A percentile compares a stretch with the other conserved stretches of the same genome.
These are phyloP conservation scores for Urocitellus parryii DNA, from an alignment of 2,113 vertebrate species.

Conservation along the genomic window DNA sequence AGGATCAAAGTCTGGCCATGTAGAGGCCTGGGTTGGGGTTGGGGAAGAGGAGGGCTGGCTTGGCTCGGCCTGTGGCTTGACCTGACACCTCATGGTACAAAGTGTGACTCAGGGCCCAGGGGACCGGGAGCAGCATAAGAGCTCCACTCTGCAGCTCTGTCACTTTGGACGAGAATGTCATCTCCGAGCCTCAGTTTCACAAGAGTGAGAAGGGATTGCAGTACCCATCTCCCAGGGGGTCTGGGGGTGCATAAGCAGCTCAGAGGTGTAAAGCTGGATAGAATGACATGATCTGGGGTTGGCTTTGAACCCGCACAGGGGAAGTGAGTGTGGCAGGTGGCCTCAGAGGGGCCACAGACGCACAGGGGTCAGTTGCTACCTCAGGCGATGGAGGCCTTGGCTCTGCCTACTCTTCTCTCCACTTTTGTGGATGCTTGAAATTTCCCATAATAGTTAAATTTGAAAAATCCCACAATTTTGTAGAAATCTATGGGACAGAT, in stretches of 20 bases:
- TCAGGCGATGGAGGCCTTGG: too few species aligned
- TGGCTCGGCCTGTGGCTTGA: background rate
- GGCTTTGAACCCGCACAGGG: too few species aligned
- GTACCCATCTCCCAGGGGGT: background rate
- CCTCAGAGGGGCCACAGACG: too few species aligned
- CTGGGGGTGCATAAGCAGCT: background rate
- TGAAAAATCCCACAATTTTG: background rate
- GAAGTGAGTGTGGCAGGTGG: too few species aligned
- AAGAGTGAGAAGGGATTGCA: background rate
- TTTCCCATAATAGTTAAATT: background rate
- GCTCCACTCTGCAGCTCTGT: background rate
- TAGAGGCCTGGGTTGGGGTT: too few species aligned
- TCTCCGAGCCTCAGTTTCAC: slow-evolving; percentile 15
- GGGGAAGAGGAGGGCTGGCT: background rate
- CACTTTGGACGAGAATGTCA: background rate
- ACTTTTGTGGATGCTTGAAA: background rate
- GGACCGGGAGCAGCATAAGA: too few species aligned
- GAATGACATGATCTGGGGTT: too few species aligned
- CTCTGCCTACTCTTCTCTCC: background rate
- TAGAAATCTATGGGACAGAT: too few species aligned
- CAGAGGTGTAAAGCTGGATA: background rate
- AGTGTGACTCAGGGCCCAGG: background rate
- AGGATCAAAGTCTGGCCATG: slow-evolving; percentile 67
- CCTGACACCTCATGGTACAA: fast-evolving
- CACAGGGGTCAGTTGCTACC: too few species aligned